Base-by-base conservation (phyloP, 2,888 invertebrate genomes). In the Ganaspis brasiliensis region DNA sequence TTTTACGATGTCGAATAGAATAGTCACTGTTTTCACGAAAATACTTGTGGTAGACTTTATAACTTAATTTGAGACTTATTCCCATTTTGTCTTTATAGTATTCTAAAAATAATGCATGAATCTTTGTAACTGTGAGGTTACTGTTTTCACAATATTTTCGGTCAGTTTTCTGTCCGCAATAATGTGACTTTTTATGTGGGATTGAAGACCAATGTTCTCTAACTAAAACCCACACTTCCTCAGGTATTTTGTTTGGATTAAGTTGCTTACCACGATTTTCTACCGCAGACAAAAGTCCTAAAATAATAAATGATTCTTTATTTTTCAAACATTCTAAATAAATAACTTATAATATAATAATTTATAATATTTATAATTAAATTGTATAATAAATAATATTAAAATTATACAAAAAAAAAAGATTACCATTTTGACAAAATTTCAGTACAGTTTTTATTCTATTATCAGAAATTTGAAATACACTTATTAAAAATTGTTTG, bases 141-240 rank as follows among this genome's bases (percentile, higher is more conserved):
- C 74, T 5, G 49, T 79, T 63, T n/a, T 57, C 70, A 55, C 79
- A 81, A 37, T 61, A 79, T 56, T 78, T 79, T 61, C 76, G 72
- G 24, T 75, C 70, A n/a, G 79, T 67, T 71, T 80, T 78, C 14
- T 73, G 37, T n/a, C 55, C 35, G 55, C 52, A 56, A 55, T 77
- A 77, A 71, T 81, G 81, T 14, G 77, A 80, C 21, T 74, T 31
- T 59, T 76, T 76, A 35, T 81, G 78, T 19, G 73, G 73, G 16
- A 81, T 73, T 9, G 49, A 16, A 12, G 77, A 35, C 77, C 77
- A 79, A 31, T 80, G 73, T 55, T 81, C 49, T 61, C 78, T 37
- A 12, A 75, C 77, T 16, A 72, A 45, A 52, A 70, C 31, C 73
- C 77, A 75, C 40, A 77, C 73, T 35, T 72, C 72, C 12, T 73